These are phyloP conservation scores for Tholera decimalis DNA, from an alignment of 2,888 invertebrate species.

Conservation along the genomic window DNA sequence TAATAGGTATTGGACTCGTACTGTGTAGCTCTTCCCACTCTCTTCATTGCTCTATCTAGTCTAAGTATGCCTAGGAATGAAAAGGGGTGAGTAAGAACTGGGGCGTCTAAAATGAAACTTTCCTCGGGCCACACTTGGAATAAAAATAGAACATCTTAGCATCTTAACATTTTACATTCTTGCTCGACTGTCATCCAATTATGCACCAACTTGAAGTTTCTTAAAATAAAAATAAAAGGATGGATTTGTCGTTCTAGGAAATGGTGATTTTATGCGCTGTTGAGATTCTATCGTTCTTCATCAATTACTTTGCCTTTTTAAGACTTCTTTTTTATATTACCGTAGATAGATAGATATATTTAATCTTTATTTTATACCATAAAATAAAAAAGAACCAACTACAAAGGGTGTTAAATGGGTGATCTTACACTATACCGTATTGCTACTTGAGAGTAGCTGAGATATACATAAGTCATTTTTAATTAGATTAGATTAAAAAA, in stretches of 20 bases:
- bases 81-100: slow-evolving; percentile 21
- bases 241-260: slow-evolving; percentile 3
- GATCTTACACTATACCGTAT: too few species aligned
- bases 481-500: not conserved
- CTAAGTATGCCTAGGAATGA: not conserved
- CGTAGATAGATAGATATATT: too few species aligned
- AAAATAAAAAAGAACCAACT: too few species aligned
- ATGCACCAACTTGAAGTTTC: slow-evolving; percentile 16
- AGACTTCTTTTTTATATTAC: not conserved
- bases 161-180: slow-evolving; percentile 19
- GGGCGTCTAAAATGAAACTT: slow-evolving; percentile 43
- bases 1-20: not conserved
- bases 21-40: not conserved
- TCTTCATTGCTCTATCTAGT: slow-evolving; percentile 4
- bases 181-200: slow-evolving; percentile 1
- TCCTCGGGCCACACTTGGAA: not conserved
- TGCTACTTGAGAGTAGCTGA: not conserved
- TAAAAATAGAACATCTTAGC: not conserved
- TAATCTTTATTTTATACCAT: too few species aligned
- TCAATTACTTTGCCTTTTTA: slow-evolving; percentile 8
- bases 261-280: slow-evolving; percentile 23
- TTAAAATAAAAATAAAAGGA: slow-evolving; percentile 26
- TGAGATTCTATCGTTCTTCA: slow-evolving; percentile 25
- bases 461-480: not conserved
- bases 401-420: too few species aligned